Evolutionary conservation across 2,888 invertebrate genomes (phyloP).

Genomic region (Lypha dubia): DNA sequence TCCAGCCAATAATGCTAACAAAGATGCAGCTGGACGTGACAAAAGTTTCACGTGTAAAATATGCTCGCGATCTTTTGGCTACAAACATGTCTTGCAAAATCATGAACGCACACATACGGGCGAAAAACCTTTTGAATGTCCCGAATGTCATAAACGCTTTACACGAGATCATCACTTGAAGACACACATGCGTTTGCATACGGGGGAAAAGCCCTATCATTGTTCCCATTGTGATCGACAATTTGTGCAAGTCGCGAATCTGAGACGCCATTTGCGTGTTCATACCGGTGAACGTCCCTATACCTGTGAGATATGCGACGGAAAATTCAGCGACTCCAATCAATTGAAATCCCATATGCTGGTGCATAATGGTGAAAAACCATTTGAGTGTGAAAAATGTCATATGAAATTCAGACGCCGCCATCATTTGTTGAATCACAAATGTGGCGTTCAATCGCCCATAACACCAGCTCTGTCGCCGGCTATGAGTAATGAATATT

Average conservation of each 20-base stretch:
- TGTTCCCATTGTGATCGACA: constrained; percentile 96
- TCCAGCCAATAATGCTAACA: constrained; percentile 73
- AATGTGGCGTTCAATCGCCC: constrained; percentile 86
- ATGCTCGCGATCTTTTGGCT: constrained; percentile 94
- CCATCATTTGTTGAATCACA: constrained; percentile 93
- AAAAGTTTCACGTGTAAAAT: constrained; percentile 95
- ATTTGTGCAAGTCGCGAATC: constrained; percentile 96
- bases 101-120: constrained; percentile 97
- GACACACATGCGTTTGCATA: constrained; percentile 95
- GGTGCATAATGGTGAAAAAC: constrained; percentile 95
- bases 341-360: constrained; percentile 95
- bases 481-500: constrained; percentile 80
- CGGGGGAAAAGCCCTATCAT: constrained; percentile 96
- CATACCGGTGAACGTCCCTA: constrained; percentile 97
- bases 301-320: constrained; percentile 92
- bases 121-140: constrained; percentile 96
- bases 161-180: constrained; percentile 96
- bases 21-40: constrained; percentile 86
- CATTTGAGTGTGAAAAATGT: constrained; percentile 92
- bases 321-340: constrained; percentile 95
- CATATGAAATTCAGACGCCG: constrained; percentile 91
- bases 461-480: constrained; percentile 82
- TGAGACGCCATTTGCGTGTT: constrained; percentile 93
- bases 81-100: constrained; percentile 97
- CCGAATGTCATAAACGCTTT: constrained; percentile 95